Percentiles rank a stretch among this genome's conserved stretches.
Conservation (phyloP, 2,888 invertebrate genomes). For the Psococerastis gibbosa region DNA sequence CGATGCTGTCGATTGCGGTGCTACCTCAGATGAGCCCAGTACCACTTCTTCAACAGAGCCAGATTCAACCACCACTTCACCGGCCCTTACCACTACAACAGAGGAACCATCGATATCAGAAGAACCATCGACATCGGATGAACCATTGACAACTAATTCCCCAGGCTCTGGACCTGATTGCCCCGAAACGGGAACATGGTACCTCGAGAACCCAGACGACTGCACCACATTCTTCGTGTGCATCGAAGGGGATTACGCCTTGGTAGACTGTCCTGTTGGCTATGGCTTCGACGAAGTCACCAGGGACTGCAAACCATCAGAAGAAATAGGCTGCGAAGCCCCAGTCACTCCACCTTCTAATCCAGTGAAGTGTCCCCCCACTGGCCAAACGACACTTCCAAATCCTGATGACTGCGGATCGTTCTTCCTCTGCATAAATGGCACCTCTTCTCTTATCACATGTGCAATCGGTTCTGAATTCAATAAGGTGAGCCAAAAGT, state of each 20-base stretch:
- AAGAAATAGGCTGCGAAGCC: not conserved
- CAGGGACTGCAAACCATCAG: not conserved
- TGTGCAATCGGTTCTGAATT: not conserved
- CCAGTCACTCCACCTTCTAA: not conserved
- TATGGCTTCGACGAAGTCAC: not conserved
- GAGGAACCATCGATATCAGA: not conserved
- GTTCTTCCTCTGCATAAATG: not conserved
- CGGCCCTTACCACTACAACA: not conserved
- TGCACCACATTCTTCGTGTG: not conserved
- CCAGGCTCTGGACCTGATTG: not conserved
- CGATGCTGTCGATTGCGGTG: not conserved
- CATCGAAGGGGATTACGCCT: not conserved
- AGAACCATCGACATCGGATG: not conserved
- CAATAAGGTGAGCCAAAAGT: not conserved
- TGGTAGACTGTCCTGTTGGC: not conserved
- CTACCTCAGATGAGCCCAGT: not conserved
- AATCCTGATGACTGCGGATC: not conserved
- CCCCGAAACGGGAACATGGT: not conserved
- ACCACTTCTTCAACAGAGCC: not conserved
- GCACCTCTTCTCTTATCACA: not conserved
- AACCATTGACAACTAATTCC: not conserved
- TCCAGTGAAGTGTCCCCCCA: not conserved
- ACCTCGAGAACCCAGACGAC: not conserved
- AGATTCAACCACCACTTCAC: not conserved
- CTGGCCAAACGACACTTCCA: not conserved